phyloP scores from a whole-genome alignment of 2,113 vertebrate genomes.

The Muscicapa adusta region DNA sequence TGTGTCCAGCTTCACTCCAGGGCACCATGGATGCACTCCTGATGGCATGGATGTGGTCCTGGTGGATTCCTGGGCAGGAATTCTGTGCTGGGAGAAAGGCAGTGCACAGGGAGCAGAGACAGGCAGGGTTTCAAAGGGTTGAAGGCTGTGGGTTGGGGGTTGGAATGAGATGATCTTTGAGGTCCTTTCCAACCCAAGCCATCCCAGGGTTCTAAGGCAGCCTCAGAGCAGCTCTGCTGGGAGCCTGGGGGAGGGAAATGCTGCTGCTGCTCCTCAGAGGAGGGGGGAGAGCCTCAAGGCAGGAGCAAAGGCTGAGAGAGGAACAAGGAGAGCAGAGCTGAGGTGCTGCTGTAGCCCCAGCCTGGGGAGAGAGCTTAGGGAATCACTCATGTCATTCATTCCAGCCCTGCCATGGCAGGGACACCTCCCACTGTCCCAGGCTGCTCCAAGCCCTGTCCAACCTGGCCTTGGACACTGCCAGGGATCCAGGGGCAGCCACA shows the following conservation, averaged over 20 bases:
- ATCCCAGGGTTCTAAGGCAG: not conserved
- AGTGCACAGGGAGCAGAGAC: not conserved
- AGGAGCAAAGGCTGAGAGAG: not conserved
- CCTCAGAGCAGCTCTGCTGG: not conserved
- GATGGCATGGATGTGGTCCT: fast-evolving
- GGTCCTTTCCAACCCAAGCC: not conserved
- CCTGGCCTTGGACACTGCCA: not conserved
- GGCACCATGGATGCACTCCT: fast-evolving
- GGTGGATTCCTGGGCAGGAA: not conserved
- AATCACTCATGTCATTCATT: too few relatives aligned
- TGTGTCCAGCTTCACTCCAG: not conserved
- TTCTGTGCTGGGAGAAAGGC: not conserved
- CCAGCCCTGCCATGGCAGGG: not conserved
- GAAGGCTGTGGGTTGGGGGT: not conserved
- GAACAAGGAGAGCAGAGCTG: not conserved
- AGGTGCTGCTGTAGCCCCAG: not conserved
- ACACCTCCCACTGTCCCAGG: fast-evolving
- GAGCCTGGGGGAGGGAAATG: not conserved
- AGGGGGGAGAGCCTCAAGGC: not conserved
- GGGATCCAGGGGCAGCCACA: too few relatives aligned
- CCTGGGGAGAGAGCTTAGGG: not conserved
- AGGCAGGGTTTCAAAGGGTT: fast-evolving
- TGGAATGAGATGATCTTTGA: not conserved
- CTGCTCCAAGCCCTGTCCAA: fast-evolving
- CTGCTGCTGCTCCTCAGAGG: not conserved